Base-by-base conservation (phyloP, 2,888 invertebrate species). In the Drosophila histrio region DNA sequence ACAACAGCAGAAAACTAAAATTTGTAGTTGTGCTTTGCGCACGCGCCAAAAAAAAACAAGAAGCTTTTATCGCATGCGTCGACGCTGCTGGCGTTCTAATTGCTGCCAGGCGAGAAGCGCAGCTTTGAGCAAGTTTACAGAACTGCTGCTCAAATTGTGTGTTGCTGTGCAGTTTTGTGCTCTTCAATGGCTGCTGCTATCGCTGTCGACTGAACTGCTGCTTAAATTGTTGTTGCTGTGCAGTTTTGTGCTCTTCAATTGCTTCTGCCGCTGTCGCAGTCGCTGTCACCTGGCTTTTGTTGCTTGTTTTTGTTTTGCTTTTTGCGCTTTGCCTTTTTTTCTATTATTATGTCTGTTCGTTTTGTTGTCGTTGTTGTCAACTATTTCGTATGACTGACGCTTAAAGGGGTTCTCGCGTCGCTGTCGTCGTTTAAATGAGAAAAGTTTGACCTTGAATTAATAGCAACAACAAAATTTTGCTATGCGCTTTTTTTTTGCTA, bases 401-500 rank as follows among this genome's bases (percentile, higher is more conserved):
- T 64, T 46, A 41, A 76, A 79, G 87, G 84, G 87, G 74, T 77
- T 77, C 77, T 75, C 77, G 72, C 71, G 49, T 32, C 39, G 54
- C 5, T 24, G 39, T 56, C 39, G 68, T 26, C 59, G 77, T 63
- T 68, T 72, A 73, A 72, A 82, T 82, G 82, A 78, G 78, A 78
- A 89, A 89, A 89, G 89, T 89, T 89, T 90, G 91, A 91, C 91
- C 91, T 92, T 91, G 91, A 89, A 88, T 78, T 52, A 61, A 61
- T 59, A 57, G 62, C 70, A 60, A 69, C 56, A 80, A 61, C 36
- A 57, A 58, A 65, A 63, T 69, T 60, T 74, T 59, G 82, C 88
- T 89, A 85, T 89, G 89, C 86, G 88, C 88, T 89, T 64, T 64
- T 15, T 49, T 61, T 49, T 67, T 64, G 56, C 68, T 72, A 58